Base-by-base conservation (phyloP, 2,888 invertebrate species). In the Harmothoe impar region DNA sequence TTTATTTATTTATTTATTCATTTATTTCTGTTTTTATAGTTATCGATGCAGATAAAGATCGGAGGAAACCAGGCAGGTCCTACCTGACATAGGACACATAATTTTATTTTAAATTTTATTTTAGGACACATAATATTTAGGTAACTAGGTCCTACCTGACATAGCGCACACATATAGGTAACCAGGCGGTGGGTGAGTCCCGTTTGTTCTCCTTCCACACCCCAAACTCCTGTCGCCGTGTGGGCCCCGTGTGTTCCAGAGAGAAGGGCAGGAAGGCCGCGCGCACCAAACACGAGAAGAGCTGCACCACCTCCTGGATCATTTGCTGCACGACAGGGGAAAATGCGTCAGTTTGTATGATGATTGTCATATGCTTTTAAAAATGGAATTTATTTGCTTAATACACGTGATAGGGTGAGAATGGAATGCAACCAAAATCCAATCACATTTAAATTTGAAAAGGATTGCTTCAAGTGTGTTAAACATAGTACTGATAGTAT, bases 121-220 rank as follows among this genome's bases (percentile, higher is more conserved):
- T n/a, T n/a, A n/a, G n/a, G n/a, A 43, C 43, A 43, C 5, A 43
- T 43, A 7, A 43, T n/a, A n/a, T n/a, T n/a, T 43, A 43, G 43
- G 43, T 43, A 43, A 43, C 43, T 43, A 43, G 10, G 43, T n/a
- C 86, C 33, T 91, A 96, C 96, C 96, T 96, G 68, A 98, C 97
- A 93, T 97, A 97, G 85, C 98, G 97, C 89, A 99, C 96, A 95
- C 98, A 98, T 94, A 97, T 97, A 0, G 98, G 97, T 77, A 98
- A 96, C 97, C 98, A 98, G 12, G 97, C 94, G 0, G 95, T 95
- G 3, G 95, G 94, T 0, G 95, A 93, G 29, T 94, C 94, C 29
- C 93, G 92, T 86, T 93, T 94, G 88, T 92, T 93, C 31, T 94
- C 94, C 0, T 95, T 94, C 97, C 97, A 96, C 77, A 96, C 96